A percentile compares a stretch with the other conserved stretches of the same genome.
phyloP scores from a whole-genome alignment of 2,113 vertebrate genomes.

The Microcebus griseorufus region DNA sequence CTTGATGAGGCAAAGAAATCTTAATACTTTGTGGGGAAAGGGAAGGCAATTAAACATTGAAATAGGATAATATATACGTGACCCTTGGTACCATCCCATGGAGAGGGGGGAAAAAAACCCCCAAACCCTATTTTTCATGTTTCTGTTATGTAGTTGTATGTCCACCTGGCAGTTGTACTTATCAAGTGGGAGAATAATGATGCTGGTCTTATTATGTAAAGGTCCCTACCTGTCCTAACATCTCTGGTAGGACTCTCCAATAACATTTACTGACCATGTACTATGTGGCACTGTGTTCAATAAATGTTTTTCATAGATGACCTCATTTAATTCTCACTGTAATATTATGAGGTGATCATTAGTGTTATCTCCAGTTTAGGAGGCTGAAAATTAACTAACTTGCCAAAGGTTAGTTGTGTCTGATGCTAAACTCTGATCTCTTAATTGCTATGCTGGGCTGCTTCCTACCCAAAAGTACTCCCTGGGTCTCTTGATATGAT shows the following conservation, averaged over 20 bases:
- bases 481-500: not conserved
- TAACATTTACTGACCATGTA: constrained; percentile 1
- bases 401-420: not conserved
- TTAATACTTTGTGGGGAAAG: not conserved
- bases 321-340: not conserved
- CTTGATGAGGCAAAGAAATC: not conserved
- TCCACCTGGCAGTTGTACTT: not conserved
- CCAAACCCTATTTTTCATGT: not conserved
- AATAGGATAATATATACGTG: not conserved
- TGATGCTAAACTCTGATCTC: not conserved
- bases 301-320: not conserved
- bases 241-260: not conserved
- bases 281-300: not conserved
- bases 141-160: constrained; percentile 1
- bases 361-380: not conserved
- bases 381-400: constrained; percentile 4
- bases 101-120: not conserved
- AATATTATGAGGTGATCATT: not conserved
- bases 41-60: constrained; percentile 17
- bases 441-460: not conserved
- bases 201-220: not conserved
- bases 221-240: not conserved
- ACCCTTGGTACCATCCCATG: not conserved
- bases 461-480: not conserved
- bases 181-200: not conserved